Base-by-base conservation (phyloP, 2,888 invertebrate species). In the Polymixis flavicincta region DNA sequence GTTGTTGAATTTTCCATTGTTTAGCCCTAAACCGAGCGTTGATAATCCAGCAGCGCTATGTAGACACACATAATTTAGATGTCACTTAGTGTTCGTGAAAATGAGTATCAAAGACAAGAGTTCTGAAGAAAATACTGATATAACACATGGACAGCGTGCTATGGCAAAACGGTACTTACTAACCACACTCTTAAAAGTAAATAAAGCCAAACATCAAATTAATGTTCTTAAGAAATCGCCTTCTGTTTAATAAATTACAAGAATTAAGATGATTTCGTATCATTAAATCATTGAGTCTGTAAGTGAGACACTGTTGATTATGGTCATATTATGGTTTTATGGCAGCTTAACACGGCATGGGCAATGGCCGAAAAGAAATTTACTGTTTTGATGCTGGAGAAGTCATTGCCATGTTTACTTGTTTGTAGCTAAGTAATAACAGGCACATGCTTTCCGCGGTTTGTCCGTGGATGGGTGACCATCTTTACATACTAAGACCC, bases 221-320 rank as follows among this genome's bases (percentile, higher is more conserved):
- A 71, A 71, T 52, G 37, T 22, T 48, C 25, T 42, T 7, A 48
- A 55, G 69, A 77, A 76, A 66, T 50, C 25, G 52, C 25, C 19
- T 13, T 22, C 14, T 54, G 50, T 42, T 32, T 48, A 32, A 71
- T 78, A 55, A 78, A 78, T 78, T 14, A 71, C 60, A 32, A 22
- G n/a, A 45, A 52, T 64, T 57, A 32, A 66, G 5, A 54, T 42
- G 79, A 73, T 73, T 78, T 78, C 67, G 19, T 64, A 37, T 48
- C 52, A 79, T n/a, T 78, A 72, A 72, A 78, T 78, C 79, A 78
- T 50, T 37, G 48, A 61, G n/a, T 11, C 5, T 48, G 69, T 70
- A 67, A 78, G 22, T 59, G 72, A 64, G 63, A 68, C 19, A 22
- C 2, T 50, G 68, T 59, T 50, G 57, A 65, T 77, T 61, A 78